Percentiles rank a stretch among this genome's conserved stretches.
Conservation (phyloP, 2,888 invertebrate genomes). For the Drosophila parthenogenetica region DNA sequence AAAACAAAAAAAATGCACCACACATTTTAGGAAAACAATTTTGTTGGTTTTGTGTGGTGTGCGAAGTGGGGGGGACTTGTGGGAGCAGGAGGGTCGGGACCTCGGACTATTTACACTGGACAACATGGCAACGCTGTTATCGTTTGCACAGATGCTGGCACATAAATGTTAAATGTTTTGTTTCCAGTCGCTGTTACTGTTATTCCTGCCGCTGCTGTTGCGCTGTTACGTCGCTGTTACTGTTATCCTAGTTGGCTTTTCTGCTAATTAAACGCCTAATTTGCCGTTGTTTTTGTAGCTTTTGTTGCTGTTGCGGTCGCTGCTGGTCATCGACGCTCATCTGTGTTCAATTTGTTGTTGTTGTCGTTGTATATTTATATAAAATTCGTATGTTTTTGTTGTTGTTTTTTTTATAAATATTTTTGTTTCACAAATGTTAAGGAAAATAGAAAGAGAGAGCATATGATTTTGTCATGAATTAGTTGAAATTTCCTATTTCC, state of each 20-base stretch:
- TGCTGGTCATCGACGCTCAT: slow-evolving; percentile 85
- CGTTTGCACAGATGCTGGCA: not conserved
- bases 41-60: slow-evolving; percentile 16
- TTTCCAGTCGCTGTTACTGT: slow-evolving; percentile 45
- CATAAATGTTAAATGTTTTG: slow-evolving; percentile 39
- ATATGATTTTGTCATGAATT: slow-evolving; percentile 49
- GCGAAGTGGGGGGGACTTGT: no score
- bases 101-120: slow-evolving; percentile 51
- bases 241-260: slow-evolving; percentile 18
- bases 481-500: slow-evolving; percentile 29
- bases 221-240: slow-evolving; percentile 3
- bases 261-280: slow-evolving; percentile 32
- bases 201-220: slow-evolving; percentile 5
- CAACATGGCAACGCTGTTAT: slow-evolving; percentile 6
- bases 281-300: slow-evolving; percentile 34
- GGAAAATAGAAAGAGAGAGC: slow-evolving; percentile 50
- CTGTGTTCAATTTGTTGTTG: slow-evolving; percentile 52
- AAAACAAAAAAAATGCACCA: slow-evolving; percentile 25
- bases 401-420: slow-evolving; percentile 10
- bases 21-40: slow-evolving; percentile 43
- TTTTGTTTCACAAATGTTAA: slow-evolving; percentile 21
- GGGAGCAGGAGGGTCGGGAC: slow-evolving; percentile 35
- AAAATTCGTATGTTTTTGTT: slow-evolving; percentile 3
- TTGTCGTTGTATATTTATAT: slow-evolving; percentile 14
- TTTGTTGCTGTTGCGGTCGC: slow-evolving; percentile 73